phyloP scores from a whole-genome alignment of 2,113 vertebrate species.

The Nannobrachium achirus region DNA sequence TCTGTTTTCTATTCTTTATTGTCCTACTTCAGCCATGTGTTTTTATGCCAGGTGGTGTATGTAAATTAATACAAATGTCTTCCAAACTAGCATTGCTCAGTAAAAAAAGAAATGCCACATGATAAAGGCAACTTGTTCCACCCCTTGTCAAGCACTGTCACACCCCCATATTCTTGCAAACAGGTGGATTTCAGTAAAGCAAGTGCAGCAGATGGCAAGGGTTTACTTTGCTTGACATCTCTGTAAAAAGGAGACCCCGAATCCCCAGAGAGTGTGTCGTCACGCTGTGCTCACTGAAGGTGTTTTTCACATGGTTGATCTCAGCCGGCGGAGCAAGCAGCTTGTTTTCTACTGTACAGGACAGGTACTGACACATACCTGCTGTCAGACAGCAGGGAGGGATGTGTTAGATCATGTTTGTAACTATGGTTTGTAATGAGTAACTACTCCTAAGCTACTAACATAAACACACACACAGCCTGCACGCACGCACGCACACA shows the following conservation, averaged over 20 bases:
- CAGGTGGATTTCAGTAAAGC: neutral
- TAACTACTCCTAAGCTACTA: slow-evolving; percentile 55
- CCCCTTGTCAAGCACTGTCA: neutral
- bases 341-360: too few relatives aligned
- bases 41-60: neutral
- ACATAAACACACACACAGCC: slow-evolving; percentile 10
- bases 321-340: too few relatives aligned
- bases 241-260: neutral
- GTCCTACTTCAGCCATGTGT: too few relatives aligned
- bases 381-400: slow-evolving; percentile 3
- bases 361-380: slow-evolving; percentile 57
- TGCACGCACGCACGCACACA: slow-evolving; percentile 2
- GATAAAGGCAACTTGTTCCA: neutral
- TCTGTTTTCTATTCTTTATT: too few relatives aligned
- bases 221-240: neutral
- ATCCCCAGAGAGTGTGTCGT: neutral
- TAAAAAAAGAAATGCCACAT: too few relatives aligned
- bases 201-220: neutral
- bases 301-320: too few relatives aligned
- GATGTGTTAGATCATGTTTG: slow-evolving; percentile 50
- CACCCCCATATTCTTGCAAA: neutral
- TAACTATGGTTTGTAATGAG: slow-evolving; percentile 68
- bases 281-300: neutral
- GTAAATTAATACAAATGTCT: neutral
- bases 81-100: neutral